Evolutionary conservation across 2,797 vertebrate genomes (phyloP).

Genomic region (Mormyrus hasselquistii): DNA sequence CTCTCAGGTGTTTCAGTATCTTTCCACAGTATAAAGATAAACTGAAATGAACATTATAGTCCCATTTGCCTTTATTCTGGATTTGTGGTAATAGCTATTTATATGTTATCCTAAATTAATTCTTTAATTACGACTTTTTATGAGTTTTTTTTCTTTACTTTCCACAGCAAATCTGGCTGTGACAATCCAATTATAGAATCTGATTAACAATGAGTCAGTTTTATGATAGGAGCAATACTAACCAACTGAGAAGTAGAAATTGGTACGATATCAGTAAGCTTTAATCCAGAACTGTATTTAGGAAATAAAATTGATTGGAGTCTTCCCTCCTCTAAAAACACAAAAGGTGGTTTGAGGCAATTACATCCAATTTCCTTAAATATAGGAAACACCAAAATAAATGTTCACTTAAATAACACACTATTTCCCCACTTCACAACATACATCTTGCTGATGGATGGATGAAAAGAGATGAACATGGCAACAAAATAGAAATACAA

Average conservation of each 20-base stretch:
- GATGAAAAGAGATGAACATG: neutral
- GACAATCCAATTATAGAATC: neutral
- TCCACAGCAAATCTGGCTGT: neutral
- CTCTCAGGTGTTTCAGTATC: neutral
- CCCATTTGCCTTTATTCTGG: neutral
- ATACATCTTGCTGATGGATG: neutral
- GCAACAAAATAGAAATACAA: neutral
- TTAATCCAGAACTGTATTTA: neutral
- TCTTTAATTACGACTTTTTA: neutral
- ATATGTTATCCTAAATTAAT: neutral
- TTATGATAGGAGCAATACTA: neutral
- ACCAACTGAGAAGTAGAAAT: neutral
- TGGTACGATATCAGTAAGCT: neutral
- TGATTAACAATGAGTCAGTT: neutral
- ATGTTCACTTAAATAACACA: neutral
- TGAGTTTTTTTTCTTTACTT: neutral
- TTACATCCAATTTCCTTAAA: neutral
- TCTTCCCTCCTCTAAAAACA: neutral
- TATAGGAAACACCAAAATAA: neutral
- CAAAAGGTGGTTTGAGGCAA: neutral
- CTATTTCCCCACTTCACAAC: neutral
- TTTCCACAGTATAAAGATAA: neutral
- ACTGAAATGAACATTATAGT: neutral
- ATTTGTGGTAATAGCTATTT: neutral
- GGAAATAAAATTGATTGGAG: neutral